phyloP scores from a whole-genome alignment of 2,797 vertebrate genomes.

The Fringilla coelebs region DNA sequence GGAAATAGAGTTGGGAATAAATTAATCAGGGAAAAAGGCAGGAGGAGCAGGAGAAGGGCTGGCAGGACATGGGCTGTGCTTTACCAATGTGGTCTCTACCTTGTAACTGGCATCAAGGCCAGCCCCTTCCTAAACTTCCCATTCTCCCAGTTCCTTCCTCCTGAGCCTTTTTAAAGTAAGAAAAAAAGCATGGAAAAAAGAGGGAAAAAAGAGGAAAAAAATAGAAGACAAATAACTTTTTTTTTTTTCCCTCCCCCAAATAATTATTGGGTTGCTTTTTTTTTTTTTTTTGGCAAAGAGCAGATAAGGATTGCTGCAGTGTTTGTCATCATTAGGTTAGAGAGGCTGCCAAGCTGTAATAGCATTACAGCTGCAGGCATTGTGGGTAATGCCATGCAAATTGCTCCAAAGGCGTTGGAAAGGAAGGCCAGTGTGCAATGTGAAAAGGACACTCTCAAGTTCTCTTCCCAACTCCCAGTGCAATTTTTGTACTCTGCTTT shows the following conservation, averaged over 20 bases:
- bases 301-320: constrained; percentile 9
- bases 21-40: not conserved
- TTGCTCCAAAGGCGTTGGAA: constrained; percentile 45
- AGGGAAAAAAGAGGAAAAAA: accelerated
- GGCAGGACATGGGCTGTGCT: not conserved
- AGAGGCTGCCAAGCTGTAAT: constrained; percentile 54
- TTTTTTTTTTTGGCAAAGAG: not conserved
- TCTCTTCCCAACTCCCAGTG: not conserved
- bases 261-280: not conserved
- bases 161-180: not conserved
- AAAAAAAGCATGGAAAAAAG: not conserved
- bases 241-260: not conserved
- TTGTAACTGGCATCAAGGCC: not conserved
- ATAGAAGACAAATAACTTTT: not conserved
- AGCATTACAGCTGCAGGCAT: constrained; percentile 53
- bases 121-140: not conserved
- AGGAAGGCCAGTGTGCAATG: constrained; percentile 29
- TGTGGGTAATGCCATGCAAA: constrained; percentile 67
- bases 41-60: not conserved
- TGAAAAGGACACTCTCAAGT: constrained; percentile 32
- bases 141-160: not conserved
- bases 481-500: not conserved
- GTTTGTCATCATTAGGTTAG: constrained; percentile 63
- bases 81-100: not conserved
- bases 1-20: not conserved